These are phyloP conservation scores for Dolichotis patagonum DNA, from an alignment of 2,113 vertebrate genomes.

Conservation along the genomic window DNA sequence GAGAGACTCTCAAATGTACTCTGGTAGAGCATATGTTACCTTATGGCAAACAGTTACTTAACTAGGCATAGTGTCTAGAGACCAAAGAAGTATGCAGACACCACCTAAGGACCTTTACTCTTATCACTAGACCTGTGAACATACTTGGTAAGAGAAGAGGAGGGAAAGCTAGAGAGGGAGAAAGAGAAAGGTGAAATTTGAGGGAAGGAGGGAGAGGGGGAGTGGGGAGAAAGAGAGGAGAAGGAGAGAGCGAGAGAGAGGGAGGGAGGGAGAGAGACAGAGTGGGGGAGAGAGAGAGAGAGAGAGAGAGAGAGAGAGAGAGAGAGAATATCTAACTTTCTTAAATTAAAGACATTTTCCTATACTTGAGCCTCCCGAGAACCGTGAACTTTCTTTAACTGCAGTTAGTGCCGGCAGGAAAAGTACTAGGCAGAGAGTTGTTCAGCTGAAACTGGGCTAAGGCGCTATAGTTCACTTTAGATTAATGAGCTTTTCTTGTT, in stretches of 20 bases:
- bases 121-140: background rate
- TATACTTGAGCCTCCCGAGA: conserved; percentile 28
- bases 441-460: background rate
- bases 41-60: background rate
- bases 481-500: conserved; percentile 46
- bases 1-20: background rate
- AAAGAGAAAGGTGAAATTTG: background rate
- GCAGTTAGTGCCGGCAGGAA: background rate
- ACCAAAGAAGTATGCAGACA: background rate
- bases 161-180: background rate
- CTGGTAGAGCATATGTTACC: background rate
- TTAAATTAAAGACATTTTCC: conserved; percentile 63
- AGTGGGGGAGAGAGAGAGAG: fast-evolving
- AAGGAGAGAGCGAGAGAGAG: background rate
- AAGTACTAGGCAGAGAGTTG: background rate
- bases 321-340: conserved; percentile 36
- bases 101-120: background rate
- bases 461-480: conserved; percentile 42
- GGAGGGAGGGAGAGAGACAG: no score
- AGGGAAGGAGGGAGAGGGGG: background rate
- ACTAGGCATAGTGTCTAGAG: background rate
- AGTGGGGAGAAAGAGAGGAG: no score
- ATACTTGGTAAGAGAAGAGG: background rate
- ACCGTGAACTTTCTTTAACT: conserved; percentile 47
- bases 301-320: no score